Evolutionary conservation across 2,888 invertebrate species (phyloP).

Genomic region (Lycocerus yunnanus): DNA sequence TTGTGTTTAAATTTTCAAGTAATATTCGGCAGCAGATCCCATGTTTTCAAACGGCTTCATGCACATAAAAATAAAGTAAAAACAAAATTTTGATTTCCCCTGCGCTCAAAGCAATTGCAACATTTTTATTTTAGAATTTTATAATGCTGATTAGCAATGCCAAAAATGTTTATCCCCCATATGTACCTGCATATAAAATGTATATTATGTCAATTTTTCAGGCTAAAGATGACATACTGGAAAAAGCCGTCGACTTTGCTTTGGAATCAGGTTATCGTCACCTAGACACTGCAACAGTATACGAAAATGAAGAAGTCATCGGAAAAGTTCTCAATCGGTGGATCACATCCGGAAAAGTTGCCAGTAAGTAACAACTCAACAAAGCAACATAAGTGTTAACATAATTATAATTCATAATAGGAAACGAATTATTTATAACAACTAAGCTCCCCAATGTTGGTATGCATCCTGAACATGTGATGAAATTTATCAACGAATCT

Average conservation of each 20-base stretch:
- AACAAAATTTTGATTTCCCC: no score
- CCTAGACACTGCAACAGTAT: conserved; percentile 70
- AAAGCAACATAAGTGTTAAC: background rate
- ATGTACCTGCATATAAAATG: no score
- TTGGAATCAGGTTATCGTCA: conserved; percentile 73
- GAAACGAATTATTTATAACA: conserved; percentile 77
- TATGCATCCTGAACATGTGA: conserved; percentile 62
- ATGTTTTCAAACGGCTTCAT: no score
- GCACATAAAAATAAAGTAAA: no score
- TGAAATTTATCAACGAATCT: conserved; percentile 66
- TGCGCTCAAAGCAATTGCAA: no score
- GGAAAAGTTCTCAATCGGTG: conserved; percentile 55
- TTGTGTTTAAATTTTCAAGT: no score
- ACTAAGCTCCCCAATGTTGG: conserved; percentile 74
- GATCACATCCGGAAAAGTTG: background rate
- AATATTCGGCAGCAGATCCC: no score
- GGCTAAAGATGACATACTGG: conserved; percentile 64
- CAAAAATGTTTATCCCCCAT: no score
- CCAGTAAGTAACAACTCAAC: background rate
- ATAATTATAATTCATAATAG: conserved; percentile 31
- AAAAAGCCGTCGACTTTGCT: conserved; percentile 66
- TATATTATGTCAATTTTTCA: conserved; percentile 44
- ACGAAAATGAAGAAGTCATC: conserved; percentile 69
- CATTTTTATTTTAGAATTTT: no score
- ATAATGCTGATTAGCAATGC: no score